Percentiles rank a stretch among this genome's conserved stretches.
phyloP scores from a whole-genome alignment of 2,797 vertebrate species.

The Corythornis leucogaster region DNA sequence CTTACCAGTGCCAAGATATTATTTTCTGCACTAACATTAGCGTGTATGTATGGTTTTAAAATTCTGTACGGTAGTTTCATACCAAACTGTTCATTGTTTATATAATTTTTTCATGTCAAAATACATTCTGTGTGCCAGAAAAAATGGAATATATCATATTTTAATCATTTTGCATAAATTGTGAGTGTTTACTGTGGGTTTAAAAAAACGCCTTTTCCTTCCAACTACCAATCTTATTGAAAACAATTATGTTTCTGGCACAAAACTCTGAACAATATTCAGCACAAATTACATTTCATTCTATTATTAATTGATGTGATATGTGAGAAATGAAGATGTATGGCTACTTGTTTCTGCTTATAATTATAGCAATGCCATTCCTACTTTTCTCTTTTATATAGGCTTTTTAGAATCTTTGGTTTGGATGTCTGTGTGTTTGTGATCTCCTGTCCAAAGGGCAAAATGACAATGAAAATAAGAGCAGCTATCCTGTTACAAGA shows the following conservation, averaged over 20 bases:
- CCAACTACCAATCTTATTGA: constrained; percentile 9
- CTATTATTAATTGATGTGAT: constrained; percentile 62
- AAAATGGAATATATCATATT: not conserved
- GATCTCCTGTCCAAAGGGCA: constrained; percentile 60
- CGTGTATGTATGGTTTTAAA: not conserved
- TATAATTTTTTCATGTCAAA: constrained; percentile 34
- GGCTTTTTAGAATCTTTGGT: not conserved
- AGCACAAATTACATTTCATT: constrained; percentile 62
- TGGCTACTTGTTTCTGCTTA: constrained; percentile 64
- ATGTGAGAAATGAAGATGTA: constrained; percentile 72
- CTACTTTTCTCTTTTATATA: constrained; percentile 35
- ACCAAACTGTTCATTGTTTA: constrained; percentile 34
- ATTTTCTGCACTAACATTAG: constrained; percentile 23
- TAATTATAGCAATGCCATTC: constrained; percentile 65
- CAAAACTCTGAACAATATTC: constrained; percentile 37
- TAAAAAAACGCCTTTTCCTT: not conserved
- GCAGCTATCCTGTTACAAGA: constrained; percentile 61
- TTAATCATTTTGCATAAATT: constrained; percentile 16
- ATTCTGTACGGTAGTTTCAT: constrained; percentile 36
- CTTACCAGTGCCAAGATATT: constrained; percentile 12
- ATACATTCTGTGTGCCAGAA: constrained; percentile 4
- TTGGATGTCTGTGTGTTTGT: constrained; percentile 19
- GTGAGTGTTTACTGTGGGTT: constrained; percentile 1
- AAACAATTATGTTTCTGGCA: constrained; percentile 51
- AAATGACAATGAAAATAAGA: constrained; percentile 60